Evolutionary conservation across 2,113 vertebrate species (phyloP).

Genomic region (Cebus imitator): DNA sequence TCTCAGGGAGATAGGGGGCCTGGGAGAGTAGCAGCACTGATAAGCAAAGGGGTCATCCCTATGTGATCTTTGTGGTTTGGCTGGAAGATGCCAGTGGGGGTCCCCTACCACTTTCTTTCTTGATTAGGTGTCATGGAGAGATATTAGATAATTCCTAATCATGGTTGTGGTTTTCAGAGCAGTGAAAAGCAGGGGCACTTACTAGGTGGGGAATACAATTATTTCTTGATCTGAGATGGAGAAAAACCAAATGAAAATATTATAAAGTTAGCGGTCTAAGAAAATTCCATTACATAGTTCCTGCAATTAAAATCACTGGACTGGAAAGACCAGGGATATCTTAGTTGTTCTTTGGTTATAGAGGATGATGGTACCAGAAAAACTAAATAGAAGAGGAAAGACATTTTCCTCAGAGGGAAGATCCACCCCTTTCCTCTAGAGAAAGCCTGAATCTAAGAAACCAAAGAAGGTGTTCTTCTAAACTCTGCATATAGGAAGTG

Average conservation of each 20-base stretch:
- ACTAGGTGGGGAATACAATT: not conserved
- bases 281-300: not conserved
- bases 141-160: not conserved
- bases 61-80: not conserved
- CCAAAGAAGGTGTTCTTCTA: not conserved
- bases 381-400: not conserved
- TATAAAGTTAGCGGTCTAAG: not conserved
- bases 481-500: not conserved
- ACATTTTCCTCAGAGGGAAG: not conserved
- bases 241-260: not conserved
- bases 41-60: not conserved
- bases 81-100: not conserved
- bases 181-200: not conserved
- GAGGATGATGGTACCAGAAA: not conserved
- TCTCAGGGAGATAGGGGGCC: not conserved
- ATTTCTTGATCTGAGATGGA: not conserved
- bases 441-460: not conserved
- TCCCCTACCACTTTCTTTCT: not conserved
- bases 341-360: not conserved
- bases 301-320: not conserved
- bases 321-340: not conserved
- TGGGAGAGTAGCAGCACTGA: not conserved
- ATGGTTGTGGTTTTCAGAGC: not conserved
- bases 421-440: not conserved
- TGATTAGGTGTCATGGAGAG: not conserved